Base-by-base conservation (phyloP, 2,797 vertebrate genomes). In the Fundulus diaphanus region DNA sequence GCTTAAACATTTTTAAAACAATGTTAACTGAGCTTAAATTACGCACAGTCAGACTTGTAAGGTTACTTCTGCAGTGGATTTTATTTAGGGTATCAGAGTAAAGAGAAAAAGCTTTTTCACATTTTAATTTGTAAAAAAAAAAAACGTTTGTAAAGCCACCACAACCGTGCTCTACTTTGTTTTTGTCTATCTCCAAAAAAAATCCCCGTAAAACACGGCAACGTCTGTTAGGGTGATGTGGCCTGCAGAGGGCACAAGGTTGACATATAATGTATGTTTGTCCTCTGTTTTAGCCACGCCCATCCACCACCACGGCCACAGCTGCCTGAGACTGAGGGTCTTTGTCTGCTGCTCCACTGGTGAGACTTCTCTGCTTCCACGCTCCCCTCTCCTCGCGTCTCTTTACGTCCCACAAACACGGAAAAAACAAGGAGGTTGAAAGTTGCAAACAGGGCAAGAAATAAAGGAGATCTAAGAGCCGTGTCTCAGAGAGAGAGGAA, bases 261-360 rank as follows among this genome's bases (percentile, higher is more conserved):
- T 92, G 82, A 93, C 82, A 35, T 76, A 37, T 61, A 73, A 13
- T 84, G 67, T 83, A 73, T 88, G 70, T 86, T 44, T 78, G 54
- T 77, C 56, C 74, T 77, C 48, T 80, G 51, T 89, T 89, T 44
- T 91, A 98, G 98, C 97, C 86, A 96, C 97, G 20, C 97, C 97
- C 33, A 96, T 95, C 29, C 98, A 98, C 91, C 97, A 97, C 93
- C 96, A 97, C 75, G 96, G 95, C 89, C 96, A 96, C 87, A 96
- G 96, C 93, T 99, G 98, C 94, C 96, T 99, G 90, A 96, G 96
- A 94, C 96, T 99, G 96, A 96, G 97, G 83, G 97, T 98, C 80
- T 98, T 96, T 35, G 98, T 99, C 85, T 99, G 98, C 96, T 99
- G 98, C 51, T 95, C 96, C 82, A 96, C 97, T 78, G 96, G 98